These are phyloP conservation scores for Doris montereyensis DNA, from an alignment of 2,888 invertebrate species.

Conservation along the genomic window DNA sequence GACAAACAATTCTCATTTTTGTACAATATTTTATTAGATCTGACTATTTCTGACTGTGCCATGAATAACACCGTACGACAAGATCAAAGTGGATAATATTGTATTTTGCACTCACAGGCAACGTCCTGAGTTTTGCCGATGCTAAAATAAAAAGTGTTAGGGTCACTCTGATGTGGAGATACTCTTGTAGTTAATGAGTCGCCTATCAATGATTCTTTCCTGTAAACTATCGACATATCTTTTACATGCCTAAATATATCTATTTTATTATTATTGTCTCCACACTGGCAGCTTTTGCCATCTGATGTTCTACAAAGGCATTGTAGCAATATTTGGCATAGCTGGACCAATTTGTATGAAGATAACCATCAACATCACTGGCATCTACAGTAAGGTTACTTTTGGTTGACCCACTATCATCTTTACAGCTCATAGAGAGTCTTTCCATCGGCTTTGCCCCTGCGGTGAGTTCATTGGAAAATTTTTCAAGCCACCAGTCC, in stretches of 20 bases:
- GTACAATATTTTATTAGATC: no score
- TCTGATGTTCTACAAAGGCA: slow-evolving; percentile 11
- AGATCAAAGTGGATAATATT: slow-evolving; percentile 24
- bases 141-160: slow-evolving; percentile 14
- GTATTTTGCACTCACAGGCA: slow-evolving; percentile 9
- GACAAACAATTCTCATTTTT: no score
- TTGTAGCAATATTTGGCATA: slow-evolving; percentile 38
- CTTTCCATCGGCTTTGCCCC: no score
- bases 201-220: slow-evolving; percentile 19
- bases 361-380: slow-evolving; percentile 34
- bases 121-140: slow-evolving; percentile 9
- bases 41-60: no score
- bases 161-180: neutral
- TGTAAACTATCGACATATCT: neutral
- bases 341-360: slow-evolving; percentile 41
- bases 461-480: no score
- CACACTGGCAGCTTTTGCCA: neutral
- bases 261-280: neutral
- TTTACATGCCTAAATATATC: slow-evolving; percentile 18
- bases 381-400: no score
- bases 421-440: no score
- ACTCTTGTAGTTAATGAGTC: slow-evolving; percentile 5
- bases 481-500: slow-evolving; percentile 43
- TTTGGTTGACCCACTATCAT: no score
- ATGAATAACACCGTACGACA: no score